Percentiles rank a stretch among this genome's conserved stretches.
These are phyloP conservation scores for Heliconius nattereri DNA, from an alignment of 1,140 invertebrate genomes.

Conservation along the genomic window DNA sequence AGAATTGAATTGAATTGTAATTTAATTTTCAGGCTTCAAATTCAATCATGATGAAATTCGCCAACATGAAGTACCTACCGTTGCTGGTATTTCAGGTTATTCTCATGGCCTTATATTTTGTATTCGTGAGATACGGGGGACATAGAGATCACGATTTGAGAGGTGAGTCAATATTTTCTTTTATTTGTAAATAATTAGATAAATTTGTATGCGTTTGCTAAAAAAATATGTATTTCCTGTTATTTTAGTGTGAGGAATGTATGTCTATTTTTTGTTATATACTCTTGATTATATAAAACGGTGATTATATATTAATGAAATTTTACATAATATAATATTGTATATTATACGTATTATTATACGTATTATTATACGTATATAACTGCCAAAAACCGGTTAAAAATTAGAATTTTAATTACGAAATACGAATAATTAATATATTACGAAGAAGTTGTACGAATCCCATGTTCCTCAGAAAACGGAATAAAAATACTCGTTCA, in stretches of 20 bases:
- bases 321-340: no score
- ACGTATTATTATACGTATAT: no score
- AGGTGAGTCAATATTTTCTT: slow-evolving; percentile 47
- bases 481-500: no score
- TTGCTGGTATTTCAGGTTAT: slow-evolving; percentile 62
- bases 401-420: no score
- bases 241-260: not conserved
- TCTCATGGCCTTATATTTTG: slow-evolving; percentile 58
- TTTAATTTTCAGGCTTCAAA: slow-evolving; percentile 16
- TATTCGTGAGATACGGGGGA: slow-evolving; percentile 60
- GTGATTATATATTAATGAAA: no score
- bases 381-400: no score
- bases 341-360: no score
- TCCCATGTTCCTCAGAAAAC: no score
- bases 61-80: slow-evolving; percentile 56
- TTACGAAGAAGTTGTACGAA: no score
- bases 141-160: slow-evolving; percentile 43
- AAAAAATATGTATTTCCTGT: not conserved
- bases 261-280: no score
- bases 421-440: no score
- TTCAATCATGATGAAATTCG: slow-evolving; percentile 52
- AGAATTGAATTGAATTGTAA: not conserved
- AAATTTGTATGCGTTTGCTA: not conserved
- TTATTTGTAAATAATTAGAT: not conserved
- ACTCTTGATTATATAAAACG: no score